Base-by-base conservation (phyloP, 2,888 invertebrate species). In the Achlya flavicornis region DNA sequence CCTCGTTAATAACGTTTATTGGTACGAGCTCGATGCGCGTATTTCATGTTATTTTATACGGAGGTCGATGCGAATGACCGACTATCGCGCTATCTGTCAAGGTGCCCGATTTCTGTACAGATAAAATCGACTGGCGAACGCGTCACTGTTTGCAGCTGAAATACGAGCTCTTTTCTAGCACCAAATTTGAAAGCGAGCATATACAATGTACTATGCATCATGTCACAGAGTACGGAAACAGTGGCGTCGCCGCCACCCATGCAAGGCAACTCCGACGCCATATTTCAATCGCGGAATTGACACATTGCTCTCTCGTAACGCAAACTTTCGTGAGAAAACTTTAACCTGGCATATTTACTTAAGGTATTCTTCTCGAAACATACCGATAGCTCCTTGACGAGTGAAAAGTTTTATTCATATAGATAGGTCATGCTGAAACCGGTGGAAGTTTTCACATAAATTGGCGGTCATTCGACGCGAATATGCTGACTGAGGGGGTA, bases 171-270 rank as follows among this genome's bases (percentile, higher is more conserved):
- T 78, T 78, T 78, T 79, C 73, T 64, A 19, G 19, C 33, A 59
- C 63, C 61, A 41, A 75, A 70, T 74, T 75, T 65, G 68, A 67
- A 68, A 66, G 64, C 68, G 66, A 71, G 68, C 66, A 66, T 67
- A 66, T 59, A 26, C 35, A 38, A 19, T 53, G 38, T 35, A 76
- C 76, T 76, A 77, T 75, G 77, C 78, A 84, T 82, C 84, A 94
- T 84, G 83, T 82, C 84, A 84, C 81, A 78, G 75, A 75, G 71
- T 77, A 78, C 94, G 95, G 95, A 95, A 95, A 94, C 95, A 94
- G 94, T 94, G 92, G 94, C 95, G 95, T 95, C 95, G 95, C 95
- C 95, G 91, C 74, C 76, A 72, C 68, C 78, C 81, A 80, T 83
- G 81, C 79, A 80, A 73, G 68, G 57, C 26, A 74, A 80, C 84